phyloP scores from a whole-genome alignment of 2,888 invertebrate genomes.

The Caenorhabditis wallacei region DNA sequence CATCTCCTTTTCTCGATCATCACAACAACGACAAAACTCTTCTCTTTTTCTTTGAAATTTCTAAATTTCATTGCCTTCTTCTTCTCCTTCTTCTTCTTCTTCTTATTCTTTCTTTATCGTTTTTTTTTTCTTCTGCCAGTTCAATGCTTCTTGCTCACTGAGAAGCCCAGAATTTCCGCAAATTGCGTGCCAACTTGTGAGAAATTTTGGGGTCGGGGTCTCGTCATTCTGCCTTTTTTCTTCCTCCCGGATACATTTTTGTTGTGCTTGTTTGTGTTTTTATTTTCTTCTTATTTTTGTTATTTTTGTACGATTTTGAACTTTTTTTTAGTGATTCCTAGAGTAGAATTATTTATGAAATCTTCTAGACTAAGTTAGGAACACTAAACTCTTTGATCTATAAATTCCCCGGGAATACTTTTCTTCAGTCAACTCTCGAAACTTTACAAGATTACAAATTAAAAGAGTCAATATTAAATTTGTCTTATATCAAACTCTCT shows the following conservation, averaged over 20 bases:
- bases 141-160: slow-evolving; percentile 39
- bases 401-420: not conserved
- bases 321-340: not conserved
- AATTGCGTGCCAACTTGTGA: slow-evolving; percentile 53
- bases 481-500: slow-evolving; percentile 21
- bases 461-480: slow-evolving; percentile 29
- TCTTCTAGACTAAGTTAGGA: too few species aligned
- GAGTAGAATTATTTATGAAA: not conserved
- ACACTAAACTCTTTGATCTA: not conserved
- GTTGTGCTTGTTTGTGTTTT: not conserved
- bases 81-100: slow-evolving; percentile 3
- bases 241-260: not conserved
- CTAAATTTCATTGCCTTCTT: slow-evolving; percentile 53
- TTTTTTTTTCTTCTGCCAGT: slow-evolving; percentile 18
- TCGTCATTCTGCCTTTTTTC: not conserved
- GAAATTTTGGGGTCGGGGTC: not conserved
- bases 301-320: not conserved
- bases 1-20: not conserved
- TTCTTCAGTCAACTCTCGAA: not conserved
- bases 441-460: slow-evolving; percentile 11
- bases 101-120: slow-evolving; percentile 19
- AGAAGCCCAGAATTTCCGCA: slow-evolving; percentile 57
- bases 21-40: not conserved
- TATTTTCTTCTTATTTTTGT: not conserved
- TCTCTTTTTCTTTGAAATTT: slow-evolving; percentile 22